Evolutionary conservation across 2,113 vertebrate species (phyloP).

Genomic region (Australoheros scitulus): DNA sequence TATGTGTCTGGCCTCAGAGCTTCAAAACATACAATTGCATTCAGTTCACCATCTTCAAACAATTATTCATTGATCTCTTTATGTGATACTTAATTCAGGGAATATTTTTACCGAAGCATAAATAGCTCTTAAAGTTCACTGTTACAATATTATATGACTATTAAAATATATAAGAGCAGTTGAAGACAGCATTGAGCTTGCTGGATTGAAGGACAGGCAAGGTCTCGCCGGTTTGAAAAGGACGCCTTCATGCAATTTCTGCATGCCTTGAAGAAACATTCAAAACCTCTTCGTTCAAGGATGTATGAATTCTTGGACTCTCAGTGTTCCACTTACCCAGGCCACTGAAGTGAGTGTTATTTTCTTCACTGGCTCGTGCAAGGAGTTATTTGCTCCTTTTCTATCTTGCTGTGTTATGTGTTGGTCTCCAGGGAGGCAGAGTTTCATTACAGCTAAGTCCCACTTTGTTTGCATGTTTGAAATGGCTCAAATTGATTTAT

Average conservation of each 20-base stretch:
- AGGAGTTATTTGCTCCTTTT: constrained; percentile 27
- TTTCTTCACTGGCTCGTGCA: constrained; percentile 46
- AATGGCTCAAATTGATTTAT: constrained; percentile 59
- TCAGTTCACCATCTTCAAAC: background rate
- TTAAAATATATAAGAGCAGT: background rate
- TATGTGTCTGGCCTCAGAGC: background rate
- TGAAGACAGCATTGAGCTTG: background rate
- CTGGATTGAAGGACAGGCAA: constrained; percentile 9
- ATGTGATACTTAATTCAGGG: background rate
- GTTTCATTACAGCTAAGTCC: constrained; percentile 60
- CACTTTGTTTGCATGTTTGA: constrained; percentile 58
- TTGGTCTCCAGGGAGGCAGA: constrained; percentile 45
- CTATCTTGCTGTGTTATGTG: constrained; percentile 28
- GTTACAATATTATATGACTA: background rate
- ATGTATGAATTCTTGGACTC: constrained; percentile 39
- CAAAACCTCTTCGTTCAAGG: constrained; percentile 34
- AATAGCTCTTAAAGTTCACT: background rate
- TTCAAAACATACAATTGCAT: background rate
- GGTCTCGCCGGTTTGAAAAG: constrained; percentile 17
- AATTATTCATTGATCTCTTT: background rate
- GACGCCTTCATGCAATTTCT: background rate
- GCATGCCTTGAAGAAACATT: constrained; percentile 30
- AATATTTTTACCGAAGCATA: background rate
- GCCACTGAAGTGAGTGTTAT: constrained; percentile 37
- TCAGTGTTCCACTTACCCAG: constrained; percentile 29